Percentiles rank a stretch among this genome's conserved stretches.
Conservation (phyloP, 92 coral and sea anemone genomes). For the Umimayanthus chanpuru region DNA sequence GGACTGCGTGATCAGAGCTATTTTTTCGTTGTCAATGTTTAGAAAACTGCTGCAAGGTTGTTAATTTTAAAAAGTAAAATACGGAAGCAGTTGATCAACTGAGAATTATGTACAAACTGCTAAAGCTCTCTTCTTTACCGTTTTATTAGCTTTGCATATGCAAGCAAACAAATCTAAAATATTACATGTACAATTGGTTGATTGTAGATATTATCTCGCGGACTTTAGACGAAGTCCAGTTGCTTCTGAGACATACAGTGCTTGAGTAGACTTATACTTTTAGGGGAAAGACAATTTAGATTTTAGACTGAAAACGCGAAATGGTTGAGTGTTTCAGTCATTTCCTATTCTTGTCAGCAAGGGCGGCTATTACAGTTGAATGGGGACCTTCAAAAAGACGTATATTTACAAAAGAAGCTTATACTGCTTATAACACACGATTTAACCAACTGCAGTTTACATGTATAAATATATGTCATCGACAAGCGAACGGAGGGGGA, state of each 20-base stretch:
- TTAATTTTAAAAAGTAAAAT: neutral
- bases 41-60: neutral
- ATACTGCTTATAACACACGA: too few species aligned
- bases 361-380: too few species aligned
- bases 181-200: neutral
- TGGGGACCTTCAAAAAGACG: too few species aligned
- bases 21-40: neutral
- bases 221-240: neutral
- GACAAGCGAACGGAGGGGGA: neutral
- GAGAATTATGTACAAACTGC: neutral
- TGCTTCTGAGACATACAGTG: neutral
- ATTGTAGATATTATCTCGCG: neutral
- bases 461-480: too few species aligned
- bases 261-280: neutral
- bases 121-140: neutral
- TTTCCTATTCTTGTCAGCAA: too few species aligned
- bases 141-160: neutral
- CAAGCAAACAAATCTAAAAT: conserved; percentile 10
- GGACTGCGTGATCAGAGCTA: neutral
- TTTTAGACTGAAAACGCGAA: neutral
- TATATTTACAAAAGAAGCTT: too few species aligned
- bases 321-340: neutral
- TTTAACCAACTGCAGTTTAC: too few species aligned
- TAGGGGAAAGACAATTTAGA: neutral
- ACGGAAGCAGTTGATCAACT: neutral